Percentiles rank a stretch among this genome's conserved stretches.
Evolutionary conservation across 2,113 vertebrate species (phyloP).

Genomic region (Lates calcarifer): DNA sequence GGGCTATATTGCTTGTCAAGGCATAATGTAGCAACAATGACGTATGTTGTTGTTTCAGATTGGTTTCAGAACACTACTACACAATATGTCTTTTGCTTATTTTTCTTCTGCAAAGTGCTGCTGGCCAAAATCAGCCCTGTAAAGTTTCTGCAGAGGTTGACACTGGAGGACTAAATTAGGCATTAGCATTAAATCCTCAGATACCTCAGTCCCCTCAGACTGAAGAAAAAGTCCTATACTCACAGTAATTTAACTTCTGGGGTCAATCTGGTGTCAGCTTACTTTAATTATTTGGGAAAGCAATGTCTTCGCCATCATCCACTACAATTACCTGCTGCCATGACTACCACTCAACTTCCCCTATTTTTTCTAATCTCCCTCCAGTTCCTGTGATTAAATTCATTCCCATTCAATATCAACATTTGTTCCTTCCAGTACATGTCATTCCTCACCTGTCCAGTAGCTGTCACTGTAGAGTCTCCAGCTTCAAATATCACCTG

Average conservation of each 20-base stretch:
- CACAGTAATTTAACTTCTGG: constrained; percentile 44
- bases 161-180: constrained; percentile 24
- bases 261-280: constrained; percentile 50
- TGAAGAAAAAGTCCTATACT: constrained; percentile 3
- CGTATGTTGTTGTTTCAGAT: constrained; percentile 28
- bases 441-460: constrained; percentile 19
- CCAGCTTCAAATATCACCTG: not conserved
- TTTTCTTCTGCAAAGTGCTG: not conserved
- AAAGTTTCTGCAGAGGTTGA: constrained; percentile 25
- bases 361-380: constrained; percentile 8
- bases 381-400: constrained; percentile 14
- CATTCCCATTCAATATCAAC: not conserved
- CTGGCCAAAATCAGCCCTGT: constrained; percentile 15
- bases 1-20: constrained; percentile 2
- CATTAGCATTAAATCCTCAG: constrained; percentile 47
- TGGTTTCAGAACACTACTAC: not conserved
- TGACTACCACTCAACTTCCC: constrained; percentile 21
- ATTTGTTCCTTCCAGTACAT: no score
- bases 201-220: constrained; percentile 21
- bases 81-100: not conserved
- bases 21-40: not conserved
- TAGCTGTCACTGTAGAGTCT: not conserved
- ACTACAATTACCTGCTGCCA: constrained; percentile 36
- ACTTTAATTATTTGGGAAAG: constrained; percentile 49
- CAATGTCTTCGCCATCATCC: constrained; percentile 16